Base-by-base conservation (phyloP, 2,888 invertebrate species). In the Plagodis dolabraria region DNA sequence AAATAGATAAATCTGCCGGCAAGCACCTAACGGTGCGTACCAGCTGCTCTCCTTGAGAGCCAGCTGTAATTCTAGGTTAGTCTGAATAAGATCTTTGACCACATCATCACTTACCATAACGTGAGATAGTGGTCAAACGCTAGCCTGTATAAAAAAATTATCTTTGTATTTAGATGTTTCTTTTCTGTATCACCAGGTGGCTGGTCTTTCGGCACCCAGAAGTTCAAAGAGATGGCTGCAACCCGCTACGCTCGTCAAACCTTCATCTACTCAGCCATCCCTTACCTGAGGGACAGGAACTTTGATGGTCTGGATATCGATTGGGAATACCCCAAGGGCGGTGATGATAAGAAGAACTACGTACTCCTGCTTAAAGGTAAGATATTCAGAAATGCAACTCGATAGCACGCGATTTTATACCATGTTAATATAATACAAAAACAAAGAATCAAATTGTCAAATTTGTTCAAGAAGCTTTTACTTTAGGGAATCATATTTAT, bases 201-300 rank as follows among this genome's bases (percentile, higher is more conserved):
- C 58, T 99, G 98, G 98, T 98, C 98, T 0, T 99, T 99, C 84
- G 99, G 99, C 44, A 99, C 99, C 0, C 97, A 98, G 87, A 98
- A 98, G 87, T 98, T 98, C 93, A 98, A 98, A 89, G 98, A 98
- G 68, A 96, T 98, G 96, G 95, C 98, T 0, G 94, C 96, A 0
- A 96, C 96, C 5, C 94, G 98, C 49, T 98, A 98, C 87, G 95
- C 97, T 0, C 94, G 98, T 0, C 98, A 98, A 89, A 98, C 98
- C 0, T 98, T 98, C 93, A 97, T 98, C 86, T 98, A 97, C 93
- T 98, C 98, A 45, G 96, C 98, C 33, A 97, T 98, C 79, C 97
- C 97, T 0, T 98, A 97, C 93, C 93, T 98, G 65, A 94, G 98
- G 49, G 96, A 97, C 75, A 94, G 98, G 72, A 94, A 95, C 79